Evolutionary conservation across 1,140 invertebrate species (phyloP).

Genomic region (Lordiphosa stackelbergi): DNA sequence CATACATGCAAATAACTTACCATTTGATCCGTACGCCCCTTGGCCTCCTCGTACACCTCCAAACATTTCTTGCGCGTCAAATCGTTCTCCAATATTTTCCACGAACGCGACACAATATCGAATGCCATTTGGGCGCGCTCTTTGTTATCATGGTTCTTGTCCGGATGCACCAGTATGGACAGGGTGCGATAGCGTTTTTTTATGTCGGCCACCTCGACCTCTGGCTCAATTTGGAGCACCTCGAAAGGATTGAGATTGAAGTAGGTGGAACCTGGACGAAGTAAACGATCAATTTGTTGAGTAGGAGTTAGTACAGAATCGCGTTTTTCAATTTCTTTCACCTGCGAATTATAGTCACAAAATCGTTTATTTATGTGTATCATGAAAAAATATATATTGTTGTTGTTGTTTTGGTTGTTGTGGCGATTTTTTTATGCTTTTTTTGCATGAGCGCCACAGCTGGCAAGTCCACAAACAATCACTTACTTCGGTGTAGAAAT

Average conservation of each 20-base stretch:
- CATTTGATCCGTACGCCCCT: slow-evolving; percentile 94
- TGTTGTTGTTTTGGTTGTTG: slow-evolving; percentile 20
- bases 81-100: slow-evolving; percentile 97
- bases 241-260: slow-evolving; percentile 98
- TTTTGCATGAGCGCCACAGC: too few relatives aligned
- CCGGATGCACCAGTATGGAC: slow-evolving; percentile 97
- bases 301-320: slow-evolving; percentile 87
- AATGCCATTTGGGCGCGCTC: slow-evolving; percentile 96
- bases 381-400: slow-evolving; percentile 30
- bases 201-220: slow-evolving; percentile 91
- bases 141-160: slow-evolving; percentile 87
- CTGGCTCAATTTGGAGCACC: slow-evolving; percentile 96
- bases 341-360: slow-evolving; percentile 74
- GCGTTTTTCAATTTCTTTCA: slow-evolving; percentile 78
- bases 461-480: slow-evolving; percentile 11
- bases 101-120: slow-evolving; percentile 97
- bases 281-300: slow-evolving; percentile 95
- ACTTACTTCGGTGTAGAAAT: slow-evolving; percentile 77
- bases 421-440: slow-evolving; percentile 4
- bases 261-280: slow-evolving; percentile 95
- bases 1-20: slow-evolving; percentile 77
- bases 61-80: slow-evolving; percentile 95
- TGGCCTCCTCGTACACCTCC: slow-evolving; percentile 98
- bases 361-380: slow-evolving; percentile 56
- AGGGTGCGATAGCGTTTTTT: slow-evolving; percentile 98